A percentile compares a stretch with the other conserved stretches of the same genome.
Conservation (phyloP, 1,140 invertebrate species). For the Neodiprion lecontei region DNA sequence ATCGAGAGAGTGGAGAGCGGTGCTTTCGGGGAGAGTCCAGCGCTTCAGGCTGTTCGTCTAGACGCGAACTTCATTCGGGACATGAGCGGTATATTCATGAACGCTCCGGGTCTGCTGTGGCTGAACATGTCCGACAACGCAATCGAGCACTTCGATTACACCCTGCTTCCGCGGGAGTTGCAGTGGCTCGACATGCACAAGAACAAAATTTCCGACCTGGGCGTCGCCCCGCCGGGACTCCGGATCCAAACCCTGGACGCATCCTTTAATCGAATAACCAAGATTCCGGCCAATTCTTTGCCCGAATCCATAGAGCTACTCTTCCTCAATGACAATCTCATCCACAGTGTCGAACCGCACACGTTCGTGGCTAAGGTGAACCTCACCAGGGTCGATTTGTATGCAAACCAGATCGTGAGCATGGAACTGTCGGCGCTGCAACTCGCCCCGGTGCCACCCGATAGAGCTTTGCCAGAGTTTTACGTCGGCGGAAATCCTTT, state of each 20-base stretch:
- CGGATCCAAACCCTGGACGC: slow-evolving; percentile 80
- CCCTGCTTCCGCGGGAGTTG: slow-evolving; percentile 75
- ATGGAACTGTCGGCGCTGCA: slow-evolving; percentile 82
- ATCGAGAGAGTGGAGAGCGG: slow-evolving; percentile 76
- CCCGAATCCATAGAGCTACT: slow-evolving; percentile 80
- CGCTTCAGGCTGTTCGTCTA: slow-evolving; percentile 81
- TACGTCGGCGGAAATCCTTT: slow-evolving; percentile 89
- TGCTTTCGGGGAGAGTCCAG: slow-evolving; percentile 75
- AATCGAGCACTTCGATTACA: slow-evolving; percentile 84
- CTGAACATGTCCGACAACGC: slow-evolving; percentile 86
- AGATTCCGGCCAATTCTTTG: slow-evolving; percentile 73
- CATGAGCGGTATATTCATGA: slow-evolving; percentile 78
- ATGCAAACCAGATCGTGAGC: slow-evolving; percentile 82
- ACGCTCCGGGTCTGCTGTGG: slow-evolving; percentile 80
- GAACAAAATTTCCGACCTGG: slow-evolving; percentile 78
- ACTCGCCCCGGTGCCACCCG: slow-evolving; percentile 73
- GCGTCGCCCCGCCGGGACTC: slow-evolving; percentile 67
- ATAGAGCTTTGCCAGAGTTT: slow-evolving; percentile 79
- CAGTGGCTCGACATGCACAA: slow-evolving; percentile 86
- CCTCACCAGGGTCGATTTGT: slow-evolving; percentile 82
- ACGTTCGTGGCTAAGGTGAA: slow-evolving; percentile 86
- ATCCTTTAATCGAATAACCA: slow-evolving; percentile 81
- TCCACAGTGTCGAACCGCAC: slow-evolving; percentile 78
- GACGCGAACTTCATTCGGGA: slow-evolving; percentile 80
- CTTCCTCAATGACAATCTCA: slow-evolving; percentile 84